Conservation (phyloP, 2,113 vertebrate species). For the Chelonoidis abingdonii region DNA sequence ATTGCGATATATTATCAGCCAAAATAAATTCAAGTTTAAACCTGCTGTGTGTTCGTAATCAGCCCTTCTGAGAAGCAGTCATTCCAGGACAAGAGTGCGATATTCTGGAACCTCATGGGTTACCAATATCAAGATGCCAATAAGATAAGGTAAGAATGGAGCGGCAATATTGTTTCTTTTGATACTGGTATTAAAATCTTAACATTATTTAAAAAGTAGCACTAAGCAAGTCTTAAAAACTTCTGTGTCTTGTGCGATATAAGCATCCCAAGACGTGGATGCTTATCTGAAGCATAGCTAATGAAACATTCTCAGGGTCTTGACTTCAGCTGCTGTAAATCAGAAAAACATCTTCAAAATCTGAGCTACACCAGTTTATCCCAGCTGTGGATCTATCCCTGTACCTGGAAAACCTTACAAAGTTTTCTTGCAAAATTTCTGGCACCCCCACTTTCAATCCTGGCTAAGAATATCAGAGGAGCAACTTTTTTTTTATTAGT, state of each 20-base stretch:
- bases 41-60: neutral
- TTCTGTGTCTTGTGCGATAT: neutral
- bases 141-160: neutral
- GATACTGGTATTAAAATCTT: neutral
- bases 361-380: neutral
- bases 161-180: neutral
- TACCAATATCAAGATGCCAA: neutral
- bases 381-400: neutral
- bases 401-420: slow-evolving; percentile 45
- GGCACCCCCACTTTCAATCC: slow-evolving; percentile 50
- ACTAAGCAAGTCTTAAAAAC: neutral
- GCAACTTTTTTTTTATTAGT: slow-evolving; percentile 34
- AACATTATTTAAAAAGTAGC: neutral
- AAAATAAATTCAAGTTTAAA: slow-evolving; percentile 45
- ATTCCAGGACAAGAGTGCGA: neutral
- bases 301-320: neutral
- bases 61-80: slow-evolving; percentile 11
- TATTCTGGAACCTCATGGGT: neutral
- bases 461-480: neutral
- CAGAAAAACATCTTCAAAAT: neutral
- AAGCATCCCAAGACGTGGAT: neutral
- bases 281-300: neutral
- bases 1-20: neutral
- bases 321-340: neutral
- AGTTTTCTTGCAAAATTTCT: slow-evolving; percentile 43